Evolutionary conservation across 2,113 vertebrate species (phyloP).

Genomic region (Aegypius monachus): DNA sequence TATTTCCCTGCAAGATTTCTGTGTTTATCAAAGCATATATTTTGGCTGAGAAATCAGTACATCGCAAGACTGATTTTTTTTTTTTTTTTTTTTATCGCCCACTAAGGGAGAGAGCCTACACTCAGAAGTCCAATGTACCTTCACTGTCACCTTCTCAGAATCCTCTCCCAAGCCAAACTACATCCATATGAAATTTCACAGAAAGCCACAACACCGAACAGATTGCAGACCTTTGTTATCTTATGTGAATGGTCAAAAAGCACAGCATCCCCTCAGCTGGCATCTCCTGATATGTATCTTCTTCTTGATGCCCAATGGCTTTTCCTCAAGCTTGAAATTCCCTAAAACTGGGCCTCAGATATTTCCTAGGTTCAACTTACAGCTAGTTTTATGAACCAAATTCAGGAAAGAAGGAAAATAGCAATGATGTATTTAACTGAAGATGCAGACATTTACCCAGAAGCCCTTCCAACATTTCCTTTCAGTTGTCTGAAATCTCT

Average conservation of each 20-base stretch:
- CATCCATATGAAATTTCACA: background rate
- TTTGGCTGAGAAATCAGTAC: background rate
- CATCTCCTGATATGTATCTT: background rate
- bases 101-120: background rate
- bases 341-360: background rate
- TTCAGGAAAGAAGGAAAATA: background rate
- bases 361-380: background rate
- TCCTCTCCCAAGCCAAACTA: background rate
- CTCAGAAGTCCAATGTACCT: background rate
- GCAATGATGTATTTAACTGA: background rate
- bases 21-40: background rate
- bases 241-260: background rate
- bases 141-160: background rate
- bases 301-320: background rate
- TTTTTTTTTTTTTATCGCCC: background rate
- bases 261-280: background rate
- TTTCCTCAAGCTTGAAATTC: background rate
- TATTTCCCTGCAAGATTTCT: background rate
- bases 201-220: background rate
- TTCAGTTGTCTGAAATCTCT: background rate
- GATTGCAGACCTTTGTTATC: background rate
- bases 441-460: background rate
- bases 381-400: background rate
- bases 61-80: background rate
- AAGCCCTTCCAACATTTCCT: background rate